Conservation (phyloP, 2,113 vertebrate species). For the Lepisosteus oculatus region DNA sequence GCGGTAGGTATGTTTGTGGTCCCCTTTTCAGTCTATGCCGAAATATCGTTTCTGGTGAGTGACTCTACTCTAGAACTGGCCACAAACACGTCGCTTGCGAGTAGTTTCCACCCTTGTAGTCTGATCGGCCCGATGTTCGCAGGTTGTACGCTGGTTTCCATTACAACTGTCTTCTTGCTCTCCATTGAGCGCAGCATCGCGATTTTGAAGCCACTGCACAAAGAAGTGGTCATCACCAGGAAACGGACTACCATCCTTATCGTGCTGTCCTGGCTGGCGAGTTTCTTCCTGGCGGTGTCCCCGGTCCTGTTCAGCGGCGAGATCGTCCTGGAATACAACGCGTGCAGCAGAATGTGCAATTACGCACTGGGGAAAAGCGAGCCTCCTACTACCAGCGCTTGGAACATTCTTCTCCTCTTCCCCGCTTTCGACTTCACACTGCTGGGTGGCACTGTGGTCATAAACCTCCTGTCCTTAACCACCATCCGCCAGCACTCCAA, state of each 20-base stretch:
- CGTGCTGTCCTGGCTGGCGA: constrained; percentile 61
- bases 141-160: constrained; percentile 72
- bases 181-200: constrained; percentile 68
- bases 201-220: constrained; percentile 67
- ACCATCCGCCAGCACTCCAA: constrained; percentile 69
- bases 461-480: constrained; percentile 68
- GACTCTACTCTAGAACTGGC: constrained; percentile 52
- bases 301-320: constrained; percentile 64
- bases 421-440: constrained; percentile 71
- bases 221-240: constrained; percentile 63
- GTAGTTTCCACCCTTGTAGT: constrained; percentile 64
- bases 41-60: constrained; percentile 55
- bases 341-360: constrained; percentile 74
- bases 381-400: constrained; percentile 48
- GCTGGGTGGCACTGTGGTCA: constrained; percentile 61
- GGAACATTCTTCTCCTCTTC: constrained; percentile 70
- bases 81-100: constrained; percentile 42
- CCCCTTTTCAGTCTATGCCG: constrained; percentile 66
- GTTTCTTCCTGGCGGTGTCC: constrained; percentile 63
- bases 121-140: constrained; percentile 67
- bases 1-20: constrained; percentile 68
- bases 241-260: constrained; percentile 63
- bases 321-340: constrained; percentile 68
- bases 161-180: constrained; percentile 68
- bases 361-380: constrained; percentile 52